phyloP scores from a whole-genome alignment of 53 echinoderm and acorn worm genomes.

The Paracentrotus lividus region DNA sequence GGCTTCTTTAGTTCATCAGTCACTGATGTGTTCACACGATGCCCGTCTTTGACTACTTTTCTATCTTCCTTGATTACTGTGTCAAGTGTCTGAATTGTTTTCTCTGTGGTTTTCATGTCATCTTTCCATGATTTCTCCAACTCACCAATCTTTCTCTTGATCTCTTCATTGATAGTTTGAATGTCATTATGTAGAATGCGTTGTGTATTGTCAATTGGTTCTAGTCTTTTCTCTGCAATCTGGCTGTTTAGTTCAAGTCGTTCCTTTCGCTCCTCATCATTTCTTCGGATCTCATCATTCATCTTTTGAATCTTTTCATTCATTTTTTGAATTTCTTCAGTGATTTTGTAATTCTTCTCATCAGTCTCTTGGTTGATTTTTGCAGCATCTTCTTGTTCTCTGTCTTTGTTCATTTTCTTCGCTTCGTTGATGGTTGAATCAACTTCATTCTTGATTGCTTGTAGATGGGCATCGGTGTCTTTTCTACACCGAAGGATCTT shows the following conservation, averaged over 20 bases:
- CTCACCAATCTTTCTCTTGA: background rate
- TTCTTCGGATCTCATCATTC: background rate
- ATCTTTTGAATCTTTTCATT: background rate
- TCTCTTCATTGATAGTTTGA: background rate
- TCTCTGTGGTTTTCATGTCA: background rate
- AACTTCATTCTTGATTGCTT: background rate
- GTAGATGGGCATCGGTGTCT: background rate
- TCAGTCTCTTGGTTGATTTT: constrained; percentile 17
- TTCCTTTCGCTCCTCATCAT: background rate
- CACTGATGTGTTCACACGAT: constrained; percentile 22
- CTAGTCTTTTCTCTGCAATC: background rate
- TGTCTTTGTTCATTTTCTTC: background rate
- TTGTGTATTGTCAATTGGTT: background rate
- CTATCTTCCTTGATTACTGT: background rate
- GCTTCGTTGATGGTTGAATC: background rate
- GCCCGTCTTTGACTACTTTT: constrained; percentile 22
- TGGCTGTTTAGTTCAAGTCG: background rate
- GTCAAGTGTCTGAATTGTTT: background rate
- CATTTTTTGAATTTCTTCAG: no score
- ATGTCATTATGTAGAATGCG: background rate
- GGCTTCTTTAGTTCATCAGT: no score
- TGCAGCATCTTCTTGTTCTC: background rate
- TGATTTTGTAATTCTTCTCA: constrained; percentile 44
- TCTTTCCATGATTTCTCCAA: constrained; percentile 3
- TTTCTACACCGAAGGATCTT: background rate